A percentile compares a stretch with the other conserved stretches of the same genome.
phyloP scores from a whole-genome alignment of 2,888 invertebrate species.

The Drosophila neotestacea region DNA sequence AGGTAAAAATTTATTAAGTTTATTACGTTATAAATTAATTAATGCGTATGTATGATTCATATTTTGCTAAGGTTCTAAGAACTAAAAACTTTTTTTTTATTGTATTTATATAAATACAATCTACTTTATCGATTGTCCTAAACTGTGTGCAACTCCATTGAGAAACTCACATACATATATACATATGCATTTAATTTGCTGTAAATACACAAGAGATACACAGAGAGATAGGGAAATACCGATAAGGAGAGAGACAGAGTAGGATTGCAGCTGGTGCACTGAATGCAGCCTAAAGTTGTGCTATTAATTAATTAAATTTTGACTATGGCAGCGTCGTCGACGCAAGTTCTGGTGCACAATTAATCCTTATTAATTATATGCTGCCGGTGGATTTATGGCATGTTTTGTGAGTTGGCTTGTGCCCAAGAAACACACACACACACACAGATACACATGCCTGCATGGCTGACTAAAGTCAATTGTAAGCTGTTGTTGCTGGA shows the following conservation, averaged over 20 bases:
- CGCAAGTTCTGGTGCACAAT: constrained; percentile 75
- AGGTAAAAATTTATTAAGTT: no score
- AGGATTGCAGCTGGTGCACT: constrained; percentile 18
- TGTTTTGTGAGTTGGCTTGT: constrained; percentile 71
- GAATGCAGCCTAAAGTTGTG: constrained; percentile 65
- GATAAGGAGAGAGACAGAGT: not conserved
- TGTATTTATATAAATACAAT: no score
- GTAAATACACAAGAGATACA: constrained; percentile 1
- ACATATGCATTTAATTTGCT: constrained; percentile 23
- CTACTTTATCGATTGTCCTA: constrained; percentile 31
- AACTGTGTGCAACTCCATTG: constrained; percentile 4
- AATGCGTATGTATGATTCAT: no score
- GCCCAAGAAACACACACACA: constrained; percentile 52
- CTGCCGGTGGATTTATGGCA: constrained; percentile 76
- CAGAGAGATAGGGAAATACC: not conserved
- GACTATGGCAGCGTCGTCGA: constrained; percentile 53
- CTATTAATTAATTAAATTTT: constrained; percentile 80
- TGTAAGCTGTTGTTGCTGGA: constrained; percentile 46
- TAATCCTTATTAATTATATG: constrained; percentile 82
- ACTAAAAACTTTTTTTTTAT: no score
- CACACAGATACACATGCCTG: constrained; percentile 17
- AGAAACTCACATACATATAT: not conserved
- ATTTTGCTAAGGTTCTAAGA: no score
- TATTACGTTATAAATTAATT: no score
- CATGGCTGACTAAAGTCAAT: constrained; percentile 54